Evolutionary conservation across 2,888 invertebrate species (phyloP).

Genomic region (Agrotis ipsilon): DNA sequence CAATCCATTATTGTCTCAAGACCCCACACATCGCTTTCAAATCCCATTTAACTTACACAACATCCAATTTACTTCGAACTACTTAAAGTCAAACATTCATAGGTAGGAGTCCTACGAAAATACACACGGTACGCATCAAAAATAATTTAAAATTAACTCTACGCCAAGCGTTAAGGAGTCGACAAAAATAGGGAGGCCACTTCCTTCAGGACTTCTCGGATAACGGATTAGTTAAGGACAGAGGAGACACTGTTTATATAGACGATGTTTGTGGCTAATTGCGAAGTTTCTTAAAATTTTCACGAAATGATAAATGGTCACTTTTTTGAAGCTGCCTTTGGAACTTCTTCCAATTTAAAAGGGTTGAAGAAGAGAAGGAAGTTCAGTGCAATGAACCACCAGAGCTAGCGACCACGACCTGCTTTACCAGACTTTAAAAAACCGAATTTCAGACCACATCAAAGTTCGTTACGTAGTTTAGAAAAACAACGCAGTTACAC

Average conservation of each 20-base stretch:
- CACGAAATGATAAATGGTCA: neutral
- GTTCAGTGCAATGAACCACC: neutral
- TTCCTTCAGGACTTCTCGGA: conserved; percentile 69
- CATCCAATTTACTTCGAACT: conserved; percentile 61
- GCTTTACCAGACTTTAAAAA: neutral
- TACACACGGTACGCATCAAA: conserved; percentile 80
- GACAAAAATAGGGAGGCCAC: conserved; percentile 65
- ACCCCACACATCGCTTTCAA: conserved; percentile 60
- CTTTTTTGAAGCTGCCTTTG: neutral
- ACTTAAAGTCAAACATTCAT: conserved; percentile 63
- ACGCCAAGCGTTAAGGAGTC: conserved; percentile 74
- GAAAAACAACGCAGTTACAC: neutral
- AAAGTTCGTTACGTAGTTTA: neutral
- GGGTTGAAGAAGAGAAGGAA: neutral
- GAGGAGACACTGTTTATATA: conserved; percentile 41
- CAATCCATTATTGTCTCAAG: conserved; percentile 24
- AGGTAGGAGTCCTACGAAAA: conserved; percentile 65
- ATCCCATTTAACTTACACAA: conserved; percentile 51
- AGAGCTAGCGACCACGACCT: neutral
- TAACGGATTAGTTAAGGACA: conserved; percentile 55
- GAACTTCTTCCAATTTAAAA: neutral
- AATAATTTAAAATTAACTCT: conserved; percentile 86
- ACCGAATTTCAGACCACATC: neutral
- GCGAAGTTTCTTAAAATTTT: conserved; percentile 9
- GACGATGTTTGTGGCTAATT: conserved; percentile 10